phyloP scores from a whole-genome alignment of 2,888 invertebrate species.

The Parthenolecanium corni region DNA sequence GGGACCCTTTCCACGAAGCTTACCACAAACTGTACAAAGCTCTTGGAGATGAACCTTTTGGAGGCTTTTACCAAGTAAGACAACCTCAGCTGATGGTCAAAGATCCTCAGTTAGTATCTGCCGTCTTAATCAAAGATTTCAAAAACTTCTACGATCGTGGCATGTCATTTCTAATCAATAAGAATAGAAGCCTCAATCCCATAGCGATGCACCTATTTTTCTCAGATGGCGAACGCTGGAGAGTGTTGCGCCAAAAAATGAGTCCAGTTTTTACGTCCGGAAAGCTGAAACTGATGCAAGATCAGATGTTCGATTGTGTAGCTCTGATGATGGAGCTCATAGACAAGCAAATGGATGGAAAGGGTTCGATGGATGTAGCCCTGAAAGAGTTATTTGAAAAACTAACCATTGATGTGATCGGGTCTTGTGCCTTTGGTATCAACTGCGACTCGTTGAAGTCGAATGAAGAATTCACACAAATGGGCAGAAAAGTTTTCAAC shows the following conservation, averaged over 20 bases:
- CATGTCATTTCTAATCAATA: constrained; percentile 1
- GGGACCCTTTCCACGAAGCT: not conserved
- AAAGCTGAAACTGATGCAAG: constrained; percentile 37
- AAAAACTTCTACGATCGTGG: constrained; percentile 31
- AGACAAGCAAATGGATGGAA: not conserved
- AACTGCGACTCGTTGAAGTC: constrained; percentile 12
- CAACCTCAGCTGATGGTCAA: constrained; percentile 25
- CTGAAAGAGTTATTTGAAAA: not conserved
- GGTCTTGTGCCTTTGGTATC: constrained; percentile 15
- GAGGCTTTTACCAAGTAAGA: constrained; percentile 27
- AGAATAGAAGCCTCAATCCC: constrained; percentile 30
- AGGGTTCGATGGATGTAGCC: not conserved
- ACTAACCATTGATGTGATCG: constrained; percentile 17
- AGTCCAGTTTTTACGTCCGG: constrained; percentile 40
- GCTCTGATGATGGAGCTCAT: constrained; percentile 11
- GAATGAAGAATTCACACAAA: not conserved
- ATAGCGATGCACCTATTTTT: constrained; percentile 31
- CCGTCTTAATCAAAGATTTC: constrained; percentile 33
- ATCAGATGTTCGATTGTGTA: constrained; percentile 27
- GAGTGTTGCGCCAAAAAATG: constrained; percentile 38
- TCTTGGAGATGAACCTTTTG: constrained; percentile 33
- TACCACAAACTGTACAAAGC: constrained; percentile 10
- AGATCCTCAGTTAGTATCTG: constrained; percentile 25
- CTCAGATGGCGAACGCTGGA: constrained; percentile 37
- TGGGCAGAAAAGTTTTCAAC: constrained; percentile 1